Evolutionary conservation across 2,888 invertebrate genomes (phyloP), one percentile per base, ranked within the genome.

Genomic region (Harmothoe impar): DNA sequence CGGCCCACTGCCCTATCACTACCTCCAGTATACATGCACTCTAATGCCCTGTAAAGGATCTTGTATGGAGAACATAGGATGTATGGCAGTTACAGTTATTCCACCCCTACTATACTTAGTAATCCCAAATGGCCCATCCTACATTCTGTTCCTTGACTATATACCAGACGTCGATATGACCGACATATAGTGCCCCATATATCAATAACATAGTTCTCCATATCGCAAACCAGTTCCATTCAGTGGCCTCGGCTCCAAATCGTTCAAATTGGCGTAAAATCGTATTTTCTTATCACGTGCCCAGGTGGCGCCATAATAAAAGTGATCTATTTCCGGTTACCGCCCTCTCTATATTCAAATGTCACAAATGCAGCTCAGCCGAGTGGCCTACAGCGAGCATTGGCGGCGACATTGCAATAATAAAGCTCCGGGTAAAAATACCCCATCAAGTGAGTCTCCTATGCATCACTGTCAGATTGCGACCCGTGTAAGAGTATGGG

Each of bases 341-440:
- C 20, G n/a, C 62, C 62, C 62, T n/a, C n/a, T 62, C 62, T 62
- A 62, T 62, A 62, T 62, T 62, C 62, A 62, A 62, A 62, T 62
- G 62, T 62, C 62, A 62, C 62, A n/a, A n/a, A 62, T 62, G 62
- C 15, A n/a, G 12, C 7, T 62, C 23, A 62, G 62, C 20, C 7
- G 20, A n/a, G 62, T n/a, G 62, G n/a, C 20, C 23, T 62, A 62
- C 3, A n/a, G 3, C 62, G 7, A 15, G 62, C 20, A 62, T 62
- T n/a, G n/a, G 62, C 62, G n/a, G 62, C 62, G 62, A 62, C 62
- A 62, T 62, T 20, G n/a, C 62, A 62, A 62, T 62, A 62, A 62
- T 62, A 62, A 5, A 62, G 62, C n/a, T 10, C 12, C 3, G 62
- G 62, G 62, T 62, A 62, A 62, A 62, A 62, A 62, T 72, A 25